phyloP scores from a whole-genome alignment of 2,797 vertebrate species.

The Yasuhikotakia modesta region DNA sequence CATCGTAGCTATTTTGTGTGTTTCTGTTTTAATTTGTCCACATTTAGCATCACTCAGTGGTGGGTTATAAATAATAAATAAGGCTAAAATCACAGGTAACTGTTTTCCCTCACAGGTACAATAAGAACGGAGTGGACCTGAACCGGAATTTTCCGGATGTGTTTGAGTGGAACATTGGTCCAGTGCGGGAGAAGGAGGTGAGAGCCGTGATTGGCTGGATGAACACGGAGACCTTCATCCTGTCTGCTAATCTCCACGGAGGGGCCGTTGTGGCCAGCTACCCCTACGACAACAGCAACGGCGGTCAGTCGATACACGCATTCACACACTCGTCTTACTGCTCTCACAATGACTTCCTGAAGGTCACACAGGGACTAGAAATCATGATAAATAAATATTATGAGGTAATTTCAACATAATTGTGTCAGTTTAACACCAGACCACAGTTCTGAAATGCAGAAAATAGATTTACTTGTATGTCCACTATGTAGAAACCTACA shows the following conservation, averaged over 20 bases:
- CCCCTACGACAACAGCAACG: slow-evolving; percentile 88
- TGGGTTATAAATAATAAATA: background rate
- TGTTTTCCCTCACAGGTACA: slow-evolving; percentile 75
- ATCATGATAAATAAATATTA: no score
- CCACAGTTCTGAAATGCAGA: no score
- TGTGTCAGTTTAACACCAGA: no score
- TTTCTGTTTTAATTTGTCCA: background rate
- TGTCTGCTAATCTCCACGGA: slow-evolving; percentile 94
- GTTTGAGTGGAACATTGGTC: slow-evolving; percentile 64
- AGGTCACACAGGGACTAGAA: background rate
- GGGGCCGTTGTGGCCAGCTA: slow-evolving; percentile 94
- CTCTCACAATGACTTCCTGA: background rate
- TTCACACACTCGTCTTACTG: background rate
- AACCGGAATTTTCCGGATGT: slow-evolving; percentile 93
- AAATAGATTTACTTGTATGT: no score
- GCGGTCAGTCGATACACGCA: slow-evolving; percentile 69
- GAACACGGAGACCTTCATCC: slow-evolving; percentile 84
- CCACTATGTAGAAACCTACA: no score
- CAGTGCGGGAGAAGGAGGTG: slow-evolving; percentile 83
- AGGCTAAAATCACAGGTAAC: background rate
- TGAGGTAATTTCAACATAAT: background rate
- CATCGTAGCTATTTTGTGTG: background rate
- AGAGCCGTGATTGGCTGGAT: slow-evolving; percentile 88
- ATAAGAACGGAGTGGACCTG: slow-evolving; percentile 82
- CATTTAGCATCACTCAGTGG: background rate